A percentile compares a stretch with the other conserved stretches of the same genome.
phyloP scores from a whole-genome alignment of 2,113 vertebrate genomes.

The Hyperopisus bebe region DNA sequence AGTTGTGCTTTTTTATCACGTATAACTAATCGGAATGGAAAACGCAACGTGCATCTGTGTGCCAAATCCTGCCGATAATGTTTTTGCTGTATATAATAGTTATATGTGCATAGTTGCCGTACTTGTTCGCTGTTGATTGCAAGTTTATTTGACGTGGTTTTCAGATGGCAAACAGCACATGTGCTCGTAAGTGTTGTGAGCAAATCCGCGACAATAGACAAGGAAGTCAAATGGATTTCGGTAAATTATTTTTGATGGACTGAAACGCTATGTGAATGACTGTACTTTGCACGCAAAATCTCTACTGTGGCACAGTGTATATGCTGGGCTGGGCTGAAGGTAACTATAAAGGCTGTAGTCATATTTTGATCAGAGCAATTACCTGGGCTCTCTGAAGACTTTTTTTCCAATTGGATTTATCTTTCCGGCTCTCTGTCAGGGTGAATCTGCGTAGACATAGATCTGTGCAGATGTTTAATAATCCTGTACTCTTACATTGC shows the following conservation, averaged over 20 bases:
- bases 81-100: background rate
- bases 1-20: background rate
- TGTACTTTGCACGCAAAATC: background rate
- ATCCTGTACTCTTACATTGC: slow-evolving; percentile 46
- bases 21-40: background rate
- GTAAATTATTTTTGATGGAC: background rate
- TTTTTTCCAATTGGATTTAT: slow-evolving; percentile 9
- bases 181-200: background rate
- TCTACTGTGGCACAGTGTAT: background rate
- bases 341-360: background rate
- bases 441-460: slow-evolving; percentile 14
- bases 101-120: background rate
- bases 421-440: slow-evolving; percentile 20
- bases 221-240: background rate
- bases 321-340: background rate
- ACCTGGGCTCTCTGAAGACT: slow-evolving; percentile 15
- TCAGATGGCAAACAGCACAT: background rate
- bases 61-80: background rate
- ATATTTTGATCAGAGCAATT: slow-evolving; percentile 23
- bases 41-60: background rate
- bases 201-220: background rate
- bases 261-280: background rate
- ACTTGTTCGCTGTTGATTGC: background rate
- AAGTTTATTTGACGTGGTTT: background rate
- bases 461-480: slow-evolving; percentile 59